Evolutionary conservation across 2,888 invertebrate species (phyloP).

Genomic region (Calameuta idolon): DNA sequence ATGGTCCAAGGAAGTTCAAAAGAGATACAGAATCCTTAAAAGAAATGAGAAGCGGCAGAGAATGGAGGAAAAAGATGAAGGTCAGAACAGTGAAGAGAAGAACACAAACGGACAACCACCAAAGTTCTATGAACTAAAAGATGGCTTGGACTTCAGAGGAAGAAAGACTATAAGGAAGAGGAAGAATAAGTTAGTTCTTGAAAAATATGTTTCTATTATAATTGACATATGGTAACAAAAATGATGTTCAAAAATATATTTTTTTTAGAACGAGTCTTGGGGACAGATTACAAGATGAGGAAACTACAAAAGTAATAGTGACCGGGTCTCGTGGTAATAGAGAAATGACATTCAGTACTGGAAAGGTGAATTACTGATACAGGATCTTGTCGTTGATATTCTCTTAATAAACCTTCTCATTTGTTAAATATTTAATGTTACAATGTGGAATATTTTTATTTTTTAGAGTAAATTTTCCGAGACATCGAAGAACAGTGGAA

Average conservation of each 20-base stretch:
- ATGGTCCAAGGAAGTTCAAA: constrained; percentile 85
- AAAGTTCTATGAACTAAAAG: constrained; percentile 74
- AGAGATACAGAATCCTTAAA: constrained; percentile 77
- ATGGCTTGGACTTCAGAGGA: constrained; percentile 73
- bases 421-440: background rate
- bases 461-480: constrained; percentile 26
- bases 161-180: constrained; percentile 69
- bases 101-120: constrained; percentile 66
- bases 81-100: constrained; percentile 38
- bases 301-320: constrained; percentile 69
- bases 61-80: constrained; percentile 60
- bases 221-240: background rate
- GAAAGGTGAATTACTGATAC: constrained; percentile 63
- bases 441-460: background rate
- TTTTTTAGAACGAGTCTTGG: constrained; percentile 76
- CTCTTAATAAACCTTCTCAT: background rate
- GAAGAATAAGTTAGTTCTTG: constrained; percentile 67
- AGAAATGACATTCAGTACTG: constrained; percentile 83
- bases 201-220: background rate
- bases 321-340: constrained; percentile 77
- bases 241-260: constrained; percentile 7
- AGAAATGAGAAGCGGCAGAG: constrained; percentile 68
- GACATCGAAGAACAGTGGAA: constrained; percentile 71
- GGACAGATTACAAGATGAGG: constrained; percentile 77
- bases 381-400: background rate